Base-by-base conservation (phyloP, 1,140 invertebrate genomes). In the Aricia agestis region DNA sequence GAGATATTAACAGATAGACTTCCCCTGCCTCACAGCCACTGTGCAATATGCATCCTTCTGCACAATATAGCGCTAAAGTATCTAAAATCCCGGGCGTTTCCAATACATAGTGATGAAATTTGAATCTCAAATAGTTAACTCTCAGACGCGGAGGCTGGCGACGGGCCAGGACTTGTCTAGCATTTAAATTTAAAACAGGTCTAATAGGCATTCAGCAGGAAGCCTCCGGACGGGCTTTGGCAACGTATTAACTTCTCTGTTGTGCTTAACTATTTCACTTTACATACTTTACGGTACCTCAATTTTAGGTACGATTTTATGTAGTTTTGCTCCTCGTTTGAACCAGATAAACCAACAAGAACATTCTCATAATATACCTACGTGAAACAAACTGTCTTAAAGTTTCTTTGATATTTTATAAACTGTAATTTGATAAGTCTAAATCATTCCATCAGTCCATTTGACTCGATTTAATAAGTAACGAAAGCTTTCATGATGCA, bases 101-200 rank as follows among this genome's bases (percentile, higher is more conserved):
- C 19, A 25, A 19, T 63, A 10, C 25, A 63, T 25, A 19, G 59
- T 25, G 59, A 63, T 63, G 59, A 63, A 63, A 19, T 63, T 63
- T 63, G 11, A 18, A 63, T 63, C 59, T 63, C 59, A 18, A 25
- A 63, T 19, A 63, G 18, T 63, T 63, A 63, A 63, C 59, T 63
- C 59, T 25, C 59, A 17, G 59, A 63, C 18, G 59, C 18, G 59
- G 59, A 59, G 17, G 59, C 18, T 63, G 59, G 59, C 59, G 18
- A 1, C 19, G 6, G 4, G 17, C 59, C 59, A 63, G 17, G 19
- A 63, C 59, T 63, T 63, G 59, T 63, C 59, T 63, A 25, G 59
- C 59, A 19, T 63, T 63, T 63, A 63, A 63, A 63, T 63, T 63
- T 63, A 63, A 63, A 63, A 63, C 59, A 63, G 59, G 59, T 63